Evolutionary conservation across 2,888 invertebrate genomes (phyloP), one percentile per base, ranked within the genome.

Genomic region (Thyatira batis): DNA sequence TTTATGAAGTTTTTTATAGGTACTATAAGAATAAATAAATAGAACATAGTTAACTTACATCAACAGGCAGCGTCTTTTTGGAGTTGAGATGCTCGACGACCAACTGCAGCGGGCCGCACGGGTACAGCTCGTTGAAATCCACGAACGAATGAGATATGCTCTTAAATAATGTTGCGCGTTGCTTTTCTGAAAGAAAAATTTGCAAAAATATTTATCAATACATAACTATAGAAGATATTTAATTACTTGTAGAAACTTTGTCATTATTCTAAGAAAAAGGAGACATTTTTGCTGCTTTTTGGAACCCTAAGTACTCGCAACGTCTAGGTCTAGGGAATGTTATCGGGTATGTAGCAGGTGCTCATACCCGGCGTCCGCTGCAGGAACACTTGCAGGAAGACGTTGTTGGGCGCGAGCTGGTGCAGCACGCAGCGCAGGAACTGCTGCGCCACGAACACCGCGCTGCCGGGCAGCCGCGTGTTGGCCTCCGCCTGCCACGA

Each of bases 381-480:
- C 85, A 98, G 95, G 84, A 99, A 98, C 80, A 99, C 95, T 91
- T 99, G 99, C 63, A 97, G 93, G 84, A 99, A 99, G 58, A 99
- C 97, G 63, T 98, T 98, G 85, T 99, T 98, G 0, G 98, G 98
- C 0, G 99, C 98, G 52, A 99, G 92, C 87, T 99, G 98, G 81
- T 99, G 99, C 52, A 99, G 93, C 58, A 98, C 97, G 81, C 99
- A 99, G 67, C 99, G 95, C 57, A 99, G 93, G 91, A 99, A 98
- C 90, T 99, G 99, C 82, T 98, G 96, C 20, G 99, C 99, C 25
- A 99, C 98, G 78, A 98, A 98, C 61, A 97, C 95, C 3, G 97
- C 97, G 78, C 98, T 98, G 58, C 99, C 98, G 0, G 99, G 98
- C 63, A 99, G 93, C 61, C 98, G 97, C 43, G 97, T 94, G 75